Percentiles rank a stretch among this genome's conserved stretches.
These are phyloP conservation scores for Ficedula albicollis DNA, from an alignment of 2,797 vertebrate genomes.

Conservation along the genomic window DNA sequence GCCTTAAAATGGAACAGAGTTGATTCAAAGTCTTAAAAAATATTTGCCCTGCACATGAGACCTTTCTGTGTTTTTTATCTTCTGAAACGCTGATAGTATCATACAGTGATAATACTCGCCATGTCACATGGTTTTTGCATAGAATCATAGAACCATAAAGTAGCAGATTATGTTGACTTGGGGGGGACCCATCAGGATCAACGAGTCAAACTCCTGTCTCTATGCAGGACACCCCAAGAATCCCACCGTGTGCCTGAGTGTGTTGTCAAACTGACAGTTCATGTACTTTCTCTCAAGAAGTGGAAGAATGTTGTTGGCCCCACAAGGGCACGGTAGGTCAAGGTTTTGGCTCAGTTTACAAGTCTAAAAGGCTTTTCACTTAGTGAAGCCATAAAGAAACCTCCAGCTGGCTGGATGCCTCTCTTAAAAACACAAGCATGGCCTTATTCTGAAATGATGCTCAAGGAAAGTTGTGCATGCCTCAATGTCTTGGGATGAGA, in stretches of 20 bases:
- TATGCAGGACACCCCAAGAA: not conserved
- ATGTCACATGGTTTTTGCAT: not conserved
- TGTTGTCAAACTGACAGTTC: not conserved
- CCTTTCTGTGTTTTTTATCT: not conserved
- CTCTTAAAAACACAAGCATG: not conserved
- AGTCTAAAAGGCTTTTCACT: conserved; percentile 32
- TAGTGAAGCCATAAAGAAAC: conserved; percentile 16
- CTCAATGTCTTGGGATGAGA: not conserved
- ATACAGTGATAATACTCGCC: not conserved
- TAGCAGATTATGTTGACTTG: not conserved
- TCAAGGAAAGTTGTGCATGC: not conserved
- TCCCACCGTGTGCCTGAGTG: not conserved
- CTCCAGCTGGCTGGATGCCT: conserved; percentile 31
- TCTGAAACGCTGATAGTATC: not conserved
- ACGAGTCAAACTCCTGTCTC: not conserved
- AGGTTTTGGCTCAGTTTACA: not conserved
- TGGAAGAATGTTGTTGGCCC: not conserved
- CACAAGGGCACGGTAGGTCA: not conserved
- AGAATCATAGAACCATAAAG: not conserved
- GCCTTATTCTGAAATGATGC: not conserved
- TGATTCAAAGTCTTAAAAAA: not conserved
- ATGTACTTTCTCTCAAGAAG: not conserved
- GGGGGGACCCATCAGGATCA: not conserved
- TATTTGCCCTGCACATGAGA: not conserved
- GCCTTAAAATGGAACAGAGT: not conserved